phyloP scores from a whole-genome alignment of 1,140 invertebrate genomes.

The Drosophila lacteicornis region DNA sequence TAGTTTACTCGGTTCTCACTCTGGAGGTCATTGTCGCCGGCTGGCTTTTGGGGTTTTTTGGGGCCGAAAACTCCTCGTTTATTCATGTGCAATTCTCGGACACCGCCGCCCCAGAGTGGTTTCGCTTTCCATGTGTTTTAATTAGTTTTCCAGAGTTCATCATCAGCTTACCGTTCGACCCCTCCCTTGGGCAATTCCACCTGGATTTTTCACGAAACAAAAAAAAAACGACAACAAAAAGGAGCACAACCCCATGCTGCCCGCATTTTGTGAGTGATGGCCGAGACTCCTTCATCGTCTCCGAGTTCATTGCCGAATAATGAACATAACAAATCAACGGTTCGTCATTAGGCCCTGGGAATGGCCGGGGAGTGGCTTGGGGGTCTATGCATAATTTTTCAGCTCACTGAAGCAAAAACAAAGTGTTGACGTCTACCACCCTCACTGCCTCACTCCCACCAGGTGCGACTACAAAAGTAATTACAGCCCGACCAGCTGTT shows the following conservation, averaged over 20 bases:
- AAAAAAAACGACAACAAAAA: too few relatives aligned
- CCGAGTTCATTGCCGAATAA: slow-evolving; percentile 58
- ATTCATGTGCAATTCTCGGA: slow-evolving; percentile 65
- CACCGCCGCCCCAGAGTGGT: slow-evolving; percentile 32
- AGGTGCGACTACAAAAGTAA: slow-evolving; percentile 67
- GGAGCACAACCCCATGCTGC: background rate
- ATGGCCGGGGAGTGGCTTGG: background rate
- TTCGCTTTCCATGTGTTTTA: slow-evolving; percentile 74
- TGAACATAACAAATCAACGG: slow-evolving; percentile 80
- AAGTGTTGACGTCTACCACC: slow-evolving; percentile 40
- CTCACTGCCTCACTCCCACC: slow-evolving; percentile 2
- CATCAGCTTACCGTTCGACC: slow-evolving; percentile 53
- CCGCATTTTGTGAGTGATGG: slow-evolving; percentile 52
- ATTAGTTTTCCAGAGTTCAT: slow-evolving; percentile 79
- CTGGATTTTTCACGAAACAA: slow-evolving; percentile 8
- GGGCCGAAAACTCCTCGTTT: slow-evolving; percentile 40
- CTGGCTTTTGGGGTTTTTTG: slow-evolving; percentile 18
- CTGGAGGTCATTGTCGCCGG: slow-evolving; percentile 45
- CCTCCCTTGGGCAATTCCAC: slow-evolving; percentile 2
- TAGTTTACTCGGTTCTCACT: slow-evolving; percentile 7
- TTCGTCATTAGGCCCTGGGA: slow-evolving; percentile 60
- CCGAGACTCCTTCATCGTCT: slow-evolving; percentile 10
- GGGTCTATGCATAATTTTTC: slow-evolving; percentile 71
- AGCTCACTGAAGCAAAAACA: slow-evolving; percentile 72
- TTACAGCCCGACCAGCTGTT: slow-evolving; percentile 66